These are phyloP conservation scores for Agapetus fuscipes DNA, from an alignment of 2,888 invertebrate species.

Conservation along the genomic window DNA sequence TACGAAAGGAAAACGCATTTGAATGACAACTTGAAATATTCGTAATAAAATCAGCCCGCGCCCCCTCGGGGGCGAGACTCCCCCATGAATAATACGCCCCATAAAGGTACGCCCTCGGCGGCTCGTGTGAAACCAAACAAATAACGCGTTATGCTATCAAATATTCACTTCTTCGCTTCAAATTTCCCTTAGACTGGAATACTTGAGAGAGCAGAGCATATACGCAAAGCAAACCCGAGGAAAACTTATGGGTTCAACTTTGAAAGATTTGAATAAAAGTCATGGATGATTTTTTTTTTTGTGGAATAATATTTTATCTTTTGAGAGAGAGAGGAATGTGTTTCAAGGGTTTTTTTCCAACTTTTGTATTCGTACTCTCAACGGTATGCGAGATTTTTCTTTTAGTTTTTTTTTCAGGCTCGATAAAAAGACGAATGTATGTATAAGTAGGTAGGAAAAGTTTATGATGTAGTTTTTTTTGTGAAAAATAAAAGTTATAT, in stretches of 20 bases:
- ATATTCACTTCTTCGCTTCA: constrained; percentile 10
- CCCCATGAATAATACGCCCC: constrained; percentile 13
- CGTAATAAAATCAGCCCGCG: constrained; percentile 21
- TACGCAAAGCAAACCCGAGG: not conserved
- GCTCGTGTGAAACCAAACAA: constrained; percentile 21
- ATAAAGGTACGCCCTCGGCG: not conserved
- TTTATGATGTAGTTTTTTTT: no score
- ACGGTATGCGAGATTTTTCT: no score
- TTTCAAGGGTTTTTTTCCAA: no score
- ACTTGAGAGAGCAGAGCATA: no score
- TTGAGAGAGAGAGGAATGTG: no score
- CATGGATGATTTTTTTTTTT: no score
- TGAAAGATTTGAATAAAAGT: constrained; percentile 6
- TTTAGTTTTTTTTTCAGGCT: no score
- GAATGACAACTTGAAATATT: constrained; percentile 22
- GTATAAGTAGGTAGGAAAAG: no score
- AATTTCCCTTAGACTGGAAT: constrained; percentile 5
- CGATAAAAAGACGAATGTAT: no score
- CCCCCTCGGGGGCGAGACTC: constrained; percentile 8
- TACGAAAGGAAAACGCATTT: constrained; percentile 18
- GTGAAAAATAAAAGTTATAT: no score
- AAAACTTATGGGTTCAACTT: constrained; percentile 1
- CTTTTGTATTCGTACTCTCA: no score
- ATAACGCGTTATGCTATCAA: constrained; percentile 21
- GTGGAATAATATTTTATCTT: no score